Conservation (phyloP, 2,888 invertebrate genomes). For the Acanthosoma haemorrhoidale region DNA sequence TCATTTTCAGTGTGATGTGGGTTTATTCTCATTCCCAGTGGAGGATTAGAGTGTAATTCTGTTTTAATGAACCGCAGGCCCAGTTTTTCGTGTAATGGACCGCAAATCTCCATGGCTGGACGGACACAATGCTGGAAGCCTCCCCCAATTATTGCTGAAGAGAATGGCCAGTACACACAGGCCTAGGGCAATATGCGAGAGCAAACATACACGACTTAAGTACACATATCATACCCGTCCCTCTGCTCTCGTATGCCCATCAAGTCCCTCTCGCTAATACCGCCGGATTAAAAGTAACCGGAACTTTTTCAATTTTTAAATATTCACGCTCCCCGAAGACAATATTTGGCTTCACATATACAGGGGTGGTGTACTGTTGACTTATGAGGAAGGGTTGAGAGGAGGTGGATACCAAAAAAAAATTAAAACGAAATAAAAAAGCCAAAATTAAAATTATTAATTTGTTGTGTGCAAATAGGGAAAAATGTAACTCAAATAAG, state of each 20-base stretch:
- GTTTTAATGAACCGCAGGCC: slow-evolving; percentile 19
- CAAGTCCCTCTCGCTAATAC: slow-evolving; percentile 4
- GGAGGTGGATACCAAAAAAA: neutral
- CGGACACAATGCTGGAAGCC: neutral
- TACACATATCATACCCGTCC: slow-evolving; percentile 4
- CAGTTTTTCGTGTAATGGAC: neutral
- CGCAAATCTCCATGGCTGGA: neutral
- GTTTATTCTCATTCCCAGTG: neutral
- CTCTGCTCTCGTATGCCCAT: neutral
- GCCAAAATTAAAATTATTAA: neutral
- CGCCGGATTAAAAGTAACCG: neutral
- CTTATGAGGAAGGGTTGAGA: neutral
- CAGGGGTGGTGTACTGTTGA: neutral
- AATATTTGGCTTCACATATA: slow-evolving; percentile 3
- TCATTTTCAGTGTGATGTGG: neutral
- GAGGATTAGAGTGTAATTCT: neutral
- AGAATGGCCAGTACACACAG: slow-evolving; percentile 15
- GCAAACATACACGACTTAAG: slow-evolving; percentile 9
- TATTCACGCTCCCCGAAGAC: neutral
- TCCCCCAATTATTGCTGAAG: neutral
- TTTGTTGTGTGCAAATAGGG: neutral
- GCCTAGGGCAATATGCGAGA: neutral
- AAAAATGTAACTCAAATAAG: too few species aligned
- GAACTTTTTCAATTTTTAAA: slow-evolving; percentile 28
- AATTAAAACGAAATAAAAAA: neutral